A percentile compares a stretch with the other conserved stretches of the same genome.
These are phyloP conservation scores for Smittia aterrima DNA, from an alignment of 2,888 invertebrate genomes.

Conservation along the genomic window DNA sequence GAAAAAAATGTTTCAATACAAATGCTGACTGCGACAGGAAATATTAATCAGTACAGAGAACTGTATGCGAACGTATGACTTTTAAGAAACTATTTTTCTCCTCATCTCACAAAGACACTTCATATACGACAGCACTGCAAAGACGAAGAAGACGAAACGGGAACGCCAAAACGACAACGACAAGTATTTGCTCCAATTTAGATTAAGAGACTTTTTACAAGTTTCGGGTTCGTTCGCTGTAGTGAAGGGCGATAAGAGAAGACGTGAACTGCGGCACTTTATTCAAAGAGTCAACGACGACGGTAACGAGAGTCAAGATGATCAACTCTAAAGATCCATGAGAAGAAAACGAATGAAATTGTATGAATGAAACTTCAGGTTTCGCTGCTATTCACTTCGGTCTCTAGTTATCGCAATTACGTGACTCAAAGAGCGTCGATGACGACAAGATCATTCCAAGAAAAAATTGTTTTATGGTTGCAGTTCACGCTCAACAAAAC, in stretches of 20 bases:
- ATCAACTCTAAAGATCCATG: no score
- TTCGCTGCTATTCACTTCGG: no score
- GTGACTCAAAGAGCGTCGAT: no score
- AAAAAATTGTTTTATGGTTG: no score
- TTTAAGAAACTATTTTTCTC: slow-evolving; percentile 23
- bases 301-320: no score
- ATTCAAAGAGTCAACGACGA: not conserved
- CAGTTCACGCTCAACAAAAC: no score
- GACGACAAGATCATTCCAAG: no score
- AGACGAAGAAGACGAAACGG: slow-evolving; percentile 24
- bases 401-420: no score
- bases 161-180: slow-evolving; percentile 32
- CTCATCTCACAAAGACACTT: slow-evolving; percentile 10
- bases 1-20: slow-evolving; percentile 20
- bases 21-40: slow-evolving; percentile 37
- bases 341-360: no score
- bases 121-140: slow-evolving; percentile 15
- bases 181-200: slow-evolving; percentile 40
- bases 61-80: slow-evolving; percentile 8
- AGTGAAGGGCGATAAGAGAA: slow-evolving; percentile 27
- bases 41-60: slow-evolving; percentile 34
- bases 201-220: slow-evolving; percentile 26
- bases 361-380: no score
- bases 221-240: not conserved
- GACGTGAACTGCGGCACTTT: slow-evolving; percentile 13